These are phyloP conservation scores for Toxonevra muliebris DNA, from an alignment of 2,888 invertebrate species.

Conservation along the genomic window DNA sequence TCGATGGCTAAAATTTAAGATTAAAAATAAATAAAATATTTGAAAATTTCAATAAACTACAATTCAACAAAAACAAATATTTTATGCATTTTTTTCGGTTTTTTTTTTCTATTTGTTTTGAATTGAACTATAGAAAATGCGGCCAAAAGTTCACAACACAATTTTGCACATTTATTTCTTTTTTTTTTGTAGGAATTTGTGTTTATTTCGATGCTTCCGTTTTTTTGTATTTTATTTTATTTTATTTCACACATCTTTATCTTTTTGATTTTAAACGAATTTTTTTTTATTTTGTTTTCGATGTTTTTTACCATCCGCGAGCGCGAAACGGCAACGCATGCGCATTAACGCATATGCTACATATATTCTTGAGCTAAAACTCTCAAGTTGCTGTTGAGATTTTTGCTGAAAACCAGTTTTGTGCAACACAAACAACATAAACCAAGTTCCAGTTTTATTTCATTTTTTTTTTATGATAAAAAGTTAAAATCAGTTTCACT, in stretches of 20 bases:
- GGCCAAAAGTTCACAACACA: conserved; percentile 29
- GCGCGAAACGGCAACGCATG: not conserved
- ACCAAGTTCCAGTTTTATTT: not conserved
- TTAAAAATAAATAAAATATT: not conserved
- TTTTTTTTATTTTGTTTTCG: not conserved
- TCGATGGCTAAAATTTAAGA: not conserved
- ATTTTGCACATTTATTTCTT: conserved; percentile 5
- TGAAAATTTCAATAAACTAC: too few relatives aligned
- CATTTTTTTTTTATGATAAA: not conserved
- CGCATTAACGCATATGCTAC: not conserved
- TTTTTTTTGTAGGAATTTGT: too few relatives aligned
- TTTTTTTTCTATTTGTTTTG: too few relatives aligned
- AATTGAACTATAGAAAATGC: conserved; percentile 12
- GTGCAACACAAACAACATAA: not conserved
- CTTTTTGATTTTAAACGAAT: too few relatives aligned
- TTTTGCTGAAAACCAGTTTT: not conserved
- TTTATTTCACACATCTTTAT: too few relatives aligned
- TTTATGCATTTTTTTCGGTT: too few relatives aligned
- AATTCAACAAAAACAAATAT: too few relatives aligned
- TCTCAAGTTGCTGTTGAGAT: too few relatives aligned
- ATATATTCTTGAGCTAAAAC: too few relatives aligned
- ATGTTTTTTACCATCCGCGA: not conserved
- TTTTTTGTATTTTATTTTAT: too few relatives aligned
- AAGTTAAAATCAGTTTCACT: conserved; percentile 45
- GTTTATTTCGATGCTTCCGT: too few relatives aligned